phyloP scores from a whole-genome alignment of 2,113 vertebrate species.

The Micromys minutus region DNA sequence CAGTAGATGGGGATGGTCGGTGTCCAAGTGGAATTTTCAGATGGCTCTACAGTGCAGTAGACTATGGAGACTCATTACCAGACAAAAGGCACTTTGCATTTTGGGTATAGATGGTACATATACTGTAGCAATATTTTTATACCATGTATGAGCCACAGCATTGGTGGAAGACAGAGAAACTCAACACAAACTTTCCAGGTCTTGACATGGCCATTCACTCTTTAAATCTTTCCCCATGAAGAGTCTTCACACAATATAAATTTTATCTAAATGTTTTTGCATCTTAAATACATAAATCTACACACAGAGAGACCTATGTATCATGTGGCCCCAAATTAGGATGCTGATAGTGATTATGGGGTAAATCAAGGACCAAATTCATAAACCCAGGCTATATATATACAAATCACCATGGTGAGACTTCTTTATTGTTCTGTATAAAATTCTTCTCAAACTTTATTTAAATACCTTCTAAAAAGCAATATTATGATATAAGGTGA shows the following conservation, averaged over 20 bases:
- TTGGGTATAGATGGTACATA: neutral
- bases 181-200: neutral
- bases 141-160: neutral
- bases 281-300: constrained; percentile 17
- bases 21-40: neutral
- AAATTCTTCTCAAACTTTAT: constrained; percentile 38
- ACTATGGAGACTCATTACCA: neutral
- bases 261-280: constrained; percentile 54
- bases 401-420: constrained; percentile 19
- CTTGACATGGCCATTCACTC: neutral
- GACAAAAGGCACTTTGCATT: neutral
- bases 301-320: neutral
- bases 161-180: neutral
- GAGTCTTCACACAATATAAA: neutral
- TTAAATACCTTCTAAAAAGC: constrained; percentile 58
- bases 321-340: neutral
- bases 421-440: constrained; percentile 21
- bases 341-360: neutral
- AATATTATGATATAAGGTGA: constrained; percentile 14
- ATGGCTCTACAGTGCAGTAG: neutral
- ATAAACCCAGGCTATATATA: neutral
- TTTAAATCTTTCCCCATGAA: neutral
- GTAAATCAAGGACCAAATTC: constrained; percentile 52
- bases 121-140: neutral
- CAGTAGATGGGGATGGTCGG: too few species aligned